phyloP scores from a whole-genome alignment of 2,113 vertebrate genomes.

The Seriola quinqueradiata region DNA sequence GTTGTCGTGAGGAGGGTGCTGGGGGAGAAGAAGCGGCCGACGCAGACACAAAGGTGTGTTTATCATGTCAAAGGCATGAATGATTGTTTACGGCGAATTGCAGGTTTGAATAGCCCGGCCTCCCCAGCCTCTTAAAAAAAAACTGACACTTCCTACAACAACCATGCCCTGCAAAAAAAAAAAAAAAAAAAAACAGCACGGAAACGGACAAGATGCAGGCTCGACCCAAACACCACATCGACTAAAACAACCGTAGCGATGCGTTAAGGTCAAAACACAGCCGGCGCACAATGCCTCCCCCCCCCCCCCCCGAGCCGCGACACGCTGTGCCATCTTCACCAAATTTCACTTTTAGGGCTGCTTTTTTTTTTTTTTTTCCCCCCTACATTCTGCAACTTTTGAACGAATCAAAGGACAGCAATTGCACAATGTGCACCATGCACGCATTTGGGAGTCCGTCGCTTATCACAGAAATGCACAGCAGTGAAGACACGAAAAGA shows the following conservation, averaged over 20 bases:
- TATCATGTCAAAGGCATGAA: conserved; percentile 88
- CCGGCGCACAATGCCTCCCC: conserved; percentile 28
- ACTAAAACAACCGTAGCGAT: conserved; percentile 28
- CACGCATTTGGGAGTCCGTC: conserved; percentile 22
- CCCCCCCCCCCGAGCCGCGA: too few relatives aligned
- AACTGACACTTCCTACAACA: conserved; percentile 90
- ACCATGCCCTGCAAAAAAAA: conserved; percentile 84
- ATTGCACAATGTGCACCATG: conserved; percentile 59
- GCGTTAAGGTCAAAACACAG: conserved; percentile 18
- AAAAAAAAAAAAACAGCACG: conserved; percentile 79
- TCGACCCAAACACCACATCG: conserved; percentile 34
- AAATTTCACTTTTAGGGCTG: conserved; percentile 73
- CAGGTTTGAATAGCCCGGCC: conserved; percentile 95
- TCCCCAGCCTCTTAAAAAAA: conserved; percentile 84
- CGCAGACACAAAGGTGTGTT: conserved; percentile 78
- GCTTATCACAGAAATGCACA: conserved; percentile 34
- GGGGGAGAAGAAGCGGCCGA: conserved; percentile 51
- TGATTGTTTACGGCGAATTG: conserved; percentile 91
- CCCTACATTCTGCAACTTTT: conserved; percentile 83
- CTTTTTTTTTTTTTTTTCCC: conserved; percentile 62
- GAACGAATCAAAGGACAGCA: conserved; percentile 75
- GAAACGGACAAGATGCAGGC: conserved; percentile 72
- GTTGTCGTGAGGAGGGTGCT: conserved; percentile 33
- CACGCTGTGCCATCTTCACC: conserved; percentile 53
- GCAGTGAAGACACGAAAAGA: conserved; percentile 39